Evolutionary conservation across 2,113 vertebrate genomes (phyloP).

Genomic region (Lampris incognitus): DNA sequence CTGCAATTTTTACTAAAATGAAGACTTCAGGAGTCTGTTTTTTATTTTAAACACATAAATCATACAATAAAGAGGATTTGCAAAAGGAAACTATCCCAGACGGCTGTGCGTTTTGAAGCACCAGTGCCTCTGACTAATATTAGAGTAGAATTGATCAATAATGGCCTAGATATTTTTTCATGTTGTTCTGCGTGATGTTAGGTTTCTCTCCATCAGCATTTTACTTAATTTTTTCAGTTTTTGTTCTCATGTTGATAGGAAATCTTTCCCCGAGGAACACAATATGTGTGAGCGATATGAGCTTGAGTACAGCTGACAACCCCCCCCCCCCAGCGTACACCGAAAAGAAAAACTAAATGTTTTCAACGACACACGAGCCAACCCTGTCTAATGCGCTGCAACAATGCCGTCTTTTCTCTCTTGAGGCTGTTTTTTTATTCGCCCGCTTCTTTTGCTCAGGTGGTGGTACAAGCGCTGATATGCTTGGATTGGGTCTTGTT

Average conservation of each 20-base stretch:
- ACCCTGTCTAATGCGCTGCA: constrained; percentile 28
- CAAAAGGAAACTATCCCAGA: neutral
- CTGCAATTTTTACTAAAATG: no score
- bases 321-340: neutral
- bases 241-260: constrained; percentile 25
- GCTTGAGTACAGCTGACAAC: constrained; percentile 45
- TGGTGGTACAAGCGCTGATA: constrained; percentile 34
- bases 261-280: constrained; percentile 10
- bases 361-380: constrained; percentile 21
- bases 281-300: constrained; percentile 34
- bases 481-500: constrained; percentile 38
- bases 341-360: constrained; percentile 16
- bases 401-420: constrained; percentile 13
- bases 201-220: constrained; percentile 23
- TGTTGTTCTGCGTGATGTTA: constrained; percentile 25
- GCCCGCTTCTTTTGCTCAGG: constrained; percentile 18
- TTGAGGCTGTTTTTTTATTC: constrained; percentile 38
- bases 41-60: no score
- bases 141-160: constrained; percentile 43
- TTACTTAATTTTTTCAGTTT: constrained; percentile 12
- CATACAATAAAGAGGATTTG: no score
- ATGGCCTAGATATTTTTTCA: constrained; percentile 54
- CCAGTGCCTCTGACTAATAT: constrained; percentile 25
- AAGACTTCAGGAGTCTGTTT: no score
- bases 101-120: constrained; percentile 15